A percentile compares a stretch with the other conserved stretches of the same genome.
Conservation (phyloP, 2,797 vertebrate species). For the Chrysocyon brachyurus region DNA sequence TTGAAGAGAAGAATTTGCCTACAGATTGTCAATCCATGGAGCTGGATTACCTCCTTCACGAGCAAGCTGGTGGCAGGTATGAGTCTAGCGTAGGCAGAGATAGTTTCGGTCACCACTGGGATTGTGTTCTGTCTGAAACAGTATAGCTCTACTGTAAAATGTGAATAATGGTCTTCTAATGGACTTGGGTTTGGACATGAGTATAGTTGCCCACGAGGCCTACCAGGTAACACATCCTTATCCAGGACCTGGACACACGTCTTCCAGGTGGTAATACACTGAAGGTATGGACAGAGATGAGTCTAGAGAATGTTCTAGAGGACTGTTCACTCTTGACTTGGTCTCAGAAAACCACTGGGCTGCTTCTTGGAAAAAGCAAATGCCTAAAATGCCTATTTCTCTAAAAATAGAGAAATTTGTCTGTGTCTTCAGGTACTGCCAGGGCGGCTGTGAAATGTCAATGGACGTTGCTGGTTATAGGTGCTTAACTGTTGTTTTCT, state of each 20-base stretch:
- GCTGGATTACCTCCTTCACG: background rate
- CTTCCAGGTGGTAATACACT: background rate
- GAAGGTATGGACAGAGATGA: background rate
- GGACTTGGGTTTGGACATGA: background rate
- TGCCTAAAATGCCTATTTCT: too few species aligned
- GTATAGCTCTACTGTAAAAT: background rate
- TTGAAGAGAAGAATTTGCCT: background rate
- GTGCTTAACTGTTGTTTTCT: background rate
- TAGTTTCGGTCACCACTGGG: background rate
- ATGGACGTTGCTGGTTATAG: background rate
- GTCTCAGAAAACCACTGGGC: background rate
- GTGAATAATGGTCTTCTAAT: slow-evolving; percentile 34
- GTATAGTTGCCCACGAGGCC: background rate
- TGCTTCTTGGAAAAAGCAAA: background rate
- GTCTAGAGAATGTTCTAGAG: background rate
- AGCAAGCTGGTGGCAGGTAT: background rate
- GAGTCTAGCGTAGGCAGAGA: background rate
- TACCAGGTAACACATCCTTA: background rate
- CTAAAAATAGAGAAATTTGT: background rate
- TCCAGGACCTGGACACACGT: background rate
- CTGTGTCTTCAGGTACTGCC: background rate
- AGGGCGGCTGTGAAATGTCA: background rate
- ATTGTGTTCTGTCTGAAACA: background rate
- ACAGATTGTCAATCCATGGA: background rate
- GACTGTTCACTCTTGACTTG: background rate